Evolutionary conservation across 2,797 vertebrate species (phyloP), one percentile per base, ranked within the genome.

Genomic region (Catostomus latipinnis): DNA sequence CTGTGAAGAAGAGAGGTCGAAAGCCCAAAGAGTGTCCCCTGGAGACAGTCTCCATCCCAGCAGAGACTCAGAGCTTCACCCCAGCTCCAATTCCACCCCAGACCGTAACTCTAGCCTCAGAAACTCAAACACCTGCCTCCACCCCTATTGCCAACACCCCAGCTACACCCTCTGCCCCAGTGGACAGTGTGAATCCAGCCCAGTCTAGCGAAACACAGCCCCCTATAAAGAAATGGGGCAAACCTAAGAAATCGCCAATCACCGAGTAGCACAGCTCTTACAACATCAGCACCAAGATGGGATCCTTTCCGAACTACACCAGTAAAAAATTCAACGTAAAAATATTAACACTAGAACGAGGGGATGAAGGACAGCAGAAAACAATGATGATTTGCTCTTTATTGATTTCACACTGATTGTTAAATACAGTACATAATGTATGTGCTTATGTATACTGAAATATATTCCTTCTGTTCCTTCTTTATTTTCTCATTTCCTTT

Each of bases 1-100:
- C 89, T 0, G 95, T 94, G 57, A 97, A 96, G 91, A 98, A 96
- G 87, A 93, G 97, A 68, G 97, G 96, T 7, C 95, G 96, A 65
- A 99, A 98, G 86, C 96, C 96, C 70, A 98, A 97, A 91, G 96
- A 97, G 84, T 93, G 90, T 52, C 91, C 91, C 69, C 82, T 85
- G 0, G 91, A 34, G 34, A 34, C 34, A 34, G 34, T 67, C 5
- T 82, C 85, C 53, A 75, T 83, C 61, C 84, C 78, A 34, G 89
- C 89, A 34, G 34, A 34, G 34, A 34, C 34, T 34, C 34, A 34
- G 34, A 34, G 34, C 84, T 87, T 87, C 84, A 84, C 88, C 85
- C 81, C 85, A 58, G 73, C 72, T 81, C 82, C 82, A 82, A 89
- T 82, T 86, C 86, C 86, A 46, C 80, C 85, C 78, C 87, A 5